phyloP scores from a whole-genome alignment of 2,113 vertebrate species.

The Caranx ignobilis region DNA sequence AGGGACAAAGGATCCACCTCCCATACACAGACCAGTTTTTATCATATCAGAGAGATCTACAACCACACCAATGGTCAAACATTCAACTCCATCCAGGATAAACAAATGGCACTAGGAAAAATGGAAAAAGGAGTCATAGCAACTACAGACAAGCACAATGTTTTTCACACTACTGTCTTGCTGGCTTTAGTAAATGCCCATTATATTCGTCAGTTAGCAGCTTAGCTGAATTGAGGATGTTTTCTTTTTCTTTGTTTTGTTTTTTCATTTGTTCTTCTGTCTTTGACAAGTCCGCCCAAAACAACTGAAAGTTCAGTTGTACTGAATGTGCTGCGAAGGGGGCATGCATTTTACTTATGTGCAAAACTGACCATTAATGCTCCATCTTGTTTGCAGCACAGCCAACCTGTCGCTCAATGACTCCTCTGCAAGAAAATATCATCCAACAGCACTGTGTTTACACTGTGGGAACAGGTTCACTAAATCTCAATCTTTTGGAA shows the following conservation, averaged over 20 bases:
- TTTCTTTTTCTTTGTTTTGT: not conserved
- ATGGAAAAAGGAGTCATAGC: too few relatives aligned
- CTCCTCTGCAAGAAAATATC: not conserved
- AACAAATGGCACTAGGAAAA: too few relatives aligned
- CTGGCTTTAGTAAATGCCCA: too few relatives aligned
- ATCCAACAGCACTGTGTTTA: not conserved
- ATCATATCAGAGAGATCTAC: too few relatives aligned
- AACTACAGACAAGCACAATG: too few relatives aligned
- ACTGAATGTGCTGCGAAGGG: not conserved
- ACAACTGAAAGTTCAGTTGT: not conserved
- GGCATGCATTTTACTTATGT: not conserved
- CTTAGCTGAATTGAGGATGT: too few relatives aligned
- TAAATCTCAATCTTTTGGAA: not conserved
- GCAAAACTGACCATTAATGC: not conserved
- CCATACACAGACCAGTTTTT: too few relatives aligned
- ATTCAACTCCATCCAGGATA: too few relatives aligned
- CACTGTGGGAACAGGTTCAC: not conserved
- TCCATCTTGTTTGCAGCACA: not conserved
- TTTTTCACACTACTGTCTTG: too few relatives aligned
- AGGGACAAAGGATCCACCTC: too few relatives aligned
- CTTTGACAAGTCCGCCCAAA: not conserved
- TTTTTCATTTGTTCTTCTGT: not conserved
- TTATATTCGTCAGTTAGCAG: too few relatives aligned
- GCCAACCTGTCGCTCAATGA: not conserved
- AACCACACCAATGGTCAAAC: too few relatives aligned